phyloP scores from a whole-genome alignment of 2,888 invertebrate genomes.

The Linnaemya vulpina region DNA sequence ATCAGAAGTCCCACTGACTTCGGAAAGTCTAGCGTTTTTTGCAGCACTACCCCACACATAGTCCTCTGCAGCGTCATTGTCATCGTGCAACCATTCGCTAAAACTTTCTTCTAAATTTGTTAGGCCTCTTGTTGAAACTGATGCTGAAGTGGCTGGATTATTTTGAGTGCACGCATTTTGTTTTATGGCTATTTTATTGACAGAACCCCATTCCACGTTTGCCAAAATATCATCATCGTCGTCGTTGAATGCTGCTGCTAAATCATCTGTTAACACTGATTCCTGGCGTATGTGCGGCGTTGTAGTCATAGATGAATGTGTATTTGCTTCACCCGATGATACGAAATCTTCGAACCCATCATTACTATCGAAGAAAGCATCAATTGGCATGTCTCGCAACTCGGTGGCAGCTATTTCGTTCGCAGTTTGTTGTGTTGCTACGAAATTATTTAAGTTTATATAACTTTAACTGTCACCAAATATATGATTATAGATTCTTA shows the following conservation, averaged over 20 bases:
- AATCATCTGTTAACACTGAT: slow-evolving; percentile 70
- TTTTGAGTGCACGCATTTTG: neutral
- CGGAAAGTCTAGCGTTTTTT: slow-evolving; percentile 36
- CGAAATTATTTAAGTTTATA: neutral
- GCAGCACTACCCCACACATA: slow-evolving; percentile 73
- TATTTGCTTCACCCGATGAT: slow-evolving; percentile 69
- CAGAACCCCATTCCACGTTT: slow-evolving; percentile 27
- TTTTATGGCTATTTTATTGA: neutral
- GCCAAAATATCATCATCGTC: slow-evolving; percentile 74
- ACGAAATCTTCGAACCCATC: slow-evolving; percentile 79
- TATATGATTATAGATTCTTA: neutral
- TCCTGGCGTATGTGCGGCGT: neutral
- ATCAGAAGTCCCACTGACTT: neutral
- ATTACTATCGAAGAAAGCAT: slow-evolving; percentile 78
- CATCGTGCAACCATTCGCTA: slow-evolving; percentile 47
- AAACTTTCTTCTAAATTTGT: slow-evolving; percentile 34
- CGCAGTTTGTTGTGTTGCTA: slow-evolving; percentile 15
- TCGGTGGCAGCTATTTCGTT: slow-evolving; percentile 47
- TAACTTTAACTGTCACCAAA: neutral
- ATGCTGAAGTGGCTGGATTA: neutral
- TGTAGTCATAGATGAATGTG: neutral
- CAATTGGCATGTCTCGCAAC: slow-evolving; percentile 63
- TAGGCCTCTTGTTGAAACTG: neutral
- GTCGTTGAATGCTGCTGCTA: slow-evolving; percentile 77
- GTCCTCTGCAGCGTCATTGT: slow-evolving; percentile 73